Conservation (phyloP, 2,113 vertebrate species). For the Syrmaticus mikado region DNA sequence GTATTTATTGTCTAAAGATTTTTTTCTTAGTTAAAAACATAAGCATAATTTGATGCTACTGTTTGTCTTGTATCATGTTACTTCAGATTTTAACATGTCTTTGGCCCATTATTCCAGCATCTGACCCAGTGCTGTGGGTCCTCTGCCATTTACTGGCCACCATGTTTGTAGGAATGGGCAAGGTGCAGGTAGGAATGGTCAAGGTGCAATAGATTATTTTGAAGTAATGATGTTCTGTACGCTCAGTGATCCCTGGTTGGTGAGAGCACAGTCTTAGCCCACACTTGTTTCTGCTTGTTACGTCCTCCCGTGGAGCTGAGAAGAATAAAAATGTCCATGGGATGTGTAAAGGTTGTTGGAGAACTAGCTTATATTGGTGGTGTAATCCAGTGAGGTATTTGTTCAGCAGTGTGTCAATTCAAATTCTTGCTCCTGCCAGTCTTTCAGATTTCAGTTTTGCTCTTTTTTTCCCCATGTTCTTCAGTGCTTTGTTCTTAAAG, state of each 20-base stretch:
- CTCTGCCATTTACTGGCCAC: neutral
- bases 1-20: neutral
- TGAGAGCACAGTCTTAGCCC: neutral
- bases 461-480: neutral
- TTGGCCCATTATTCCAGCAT: neutral
- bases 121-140: neutral
- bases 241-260: fast-evolving
- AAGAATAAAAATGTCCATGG: neutral
- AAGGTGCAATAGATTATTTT: neutral
- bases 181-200: neutral
- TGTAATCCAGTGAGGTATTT: neutral
- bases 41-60: neutral
- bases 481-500: neutral
- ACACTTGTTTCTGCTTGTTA: neutral
- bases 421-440: neutral
- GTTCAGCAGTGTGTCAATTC: fast-evolving
- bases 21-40: neutral
- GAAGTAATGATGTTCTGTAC: neutral
- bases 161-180: neutral
- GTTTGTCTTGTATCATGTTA: neutral
- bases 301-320: neutral
- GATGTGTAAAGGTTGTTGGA: neutral
- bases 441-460: neutral
- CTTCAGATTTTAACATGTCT: neutral
- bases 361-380: neutral